These are phyloP conservation scores for Drosophila meridiana DNA, from an alignment of 2,888 invertebrate genomes.

Conservation along the genomic window DNA sequence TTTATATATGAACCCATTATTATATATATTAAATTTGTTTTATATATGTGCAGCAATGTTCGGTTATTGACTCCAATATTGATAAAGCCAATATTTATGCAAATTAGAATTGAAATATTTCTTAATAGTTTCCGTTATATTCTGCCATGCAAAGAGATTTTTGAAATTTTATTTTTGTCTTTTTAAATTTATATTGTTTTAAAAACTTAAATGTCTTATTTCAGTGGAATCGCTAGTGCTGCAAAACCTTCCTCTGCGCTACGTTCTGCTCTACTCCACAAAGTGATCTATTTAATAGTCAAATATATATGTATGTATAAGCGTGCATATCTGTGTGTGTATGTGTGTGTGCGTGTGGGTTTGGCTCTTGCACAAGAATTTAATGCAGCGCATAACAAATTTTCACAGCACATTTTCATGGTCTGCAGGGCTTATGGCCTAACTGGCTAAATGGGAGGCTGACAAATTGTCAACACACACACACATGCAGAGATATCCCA, in stretches of 20 bases:
- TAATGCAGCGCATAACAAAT: conserved; percentile 77
- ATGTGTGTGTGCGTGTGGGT: conserved; percentile 13
- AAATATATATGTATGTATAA: conserved; percentile 13
- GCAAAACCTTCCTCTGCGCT: neutral
- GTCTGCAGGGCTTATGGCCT: conserved; percentile 57
- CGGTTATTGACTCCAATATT: too few species aligned
- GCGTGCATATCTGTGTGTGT: neutral
- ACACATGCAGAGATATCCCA: neutral
- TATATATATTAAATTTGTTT: too few species aligned
- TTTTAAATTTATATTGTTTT: neutral
- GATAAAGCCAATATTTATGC: neutral
- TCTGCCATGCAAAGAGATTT: neutral
- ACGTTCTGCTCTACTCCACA: neutral
- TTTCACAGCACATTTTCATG: conserved; percentile 77
- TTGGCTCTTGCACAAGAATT: conserved; percentile 63
- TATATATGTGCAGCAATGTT: too few species aligned
- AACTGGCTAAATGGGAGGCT: conserved; percentile 78
- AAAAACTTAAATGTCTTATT: neutral
- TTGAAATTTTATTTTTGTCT: neutral
- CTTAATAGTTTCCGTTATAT: neutral
- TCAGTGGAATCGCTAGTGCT: neutral
- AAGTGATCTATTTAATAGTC: conserved; percentile 53
- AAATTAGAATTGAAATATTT: neutral
- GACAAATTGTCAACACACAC: conserved; percentile 74
- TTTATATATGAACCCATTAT: too few species aligned